Evolutionary conservation across 1,140 invertebrate genomes (phyloP), one percentile per base, ranked within the genome.

Genomic region (Bombus confusus): DNA sequence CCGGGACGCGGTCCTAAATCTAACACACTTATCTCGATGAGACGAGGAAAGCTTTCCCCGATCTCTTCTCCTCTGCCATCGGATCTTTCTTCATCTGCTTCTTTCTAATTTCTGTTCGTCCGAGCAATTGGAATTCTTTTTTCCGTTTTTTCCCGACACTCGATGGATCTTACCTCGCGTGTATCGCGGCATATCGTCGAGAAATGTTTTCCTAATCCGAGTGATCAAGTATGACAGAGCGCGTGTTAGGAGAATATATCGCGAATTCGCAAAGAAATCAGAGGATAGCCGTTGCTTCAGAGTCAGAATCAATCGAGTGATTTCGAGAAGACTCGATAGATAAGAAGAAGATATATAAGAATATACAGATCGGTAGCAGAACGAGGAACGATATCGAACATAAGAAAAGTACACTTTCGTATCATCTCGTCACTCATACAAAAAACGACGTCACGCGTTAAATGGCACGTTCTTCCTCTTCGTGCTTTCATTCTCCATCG

Each of bases 321-420:
- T 52, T n/a, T 75, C 22, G 69, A 62, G 37, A 74, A 69, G 47
- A 34, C 13, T 52, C 64, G 71, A 80, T 62, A 59, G 34, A 31
- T 25, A 69, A 80, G 76, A 69, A 86, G 62, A 86, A 59, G 78
- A 85, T 62, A 12, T 75, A 39, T n/a, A 83, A 86, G 82, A 83
- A 78, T 77, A 62, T 31, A 73, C 77, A 83, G 64, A 85, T 72
- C 31, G 18, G 43, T 75, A 37, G 43, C 25, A 57, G 81, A 84
- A 79, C 52, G 79, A 81, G 84, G 72, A 83, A 77, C 75, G 68
- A 86, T 37, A 91, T 92, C 86, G 88, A 93, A 94, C 93, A 92
- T 93, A 93, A 94, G 86, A 37, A 92, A 90, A 92, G 91, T 91
- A 92, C 91, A 92, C 87, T 91, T 68, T 83, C 52, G n/a, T 72